Base-by-base conservation (phyloP, 2,113 vertebrate genomes). In the Heliornis fulica region DNA sequence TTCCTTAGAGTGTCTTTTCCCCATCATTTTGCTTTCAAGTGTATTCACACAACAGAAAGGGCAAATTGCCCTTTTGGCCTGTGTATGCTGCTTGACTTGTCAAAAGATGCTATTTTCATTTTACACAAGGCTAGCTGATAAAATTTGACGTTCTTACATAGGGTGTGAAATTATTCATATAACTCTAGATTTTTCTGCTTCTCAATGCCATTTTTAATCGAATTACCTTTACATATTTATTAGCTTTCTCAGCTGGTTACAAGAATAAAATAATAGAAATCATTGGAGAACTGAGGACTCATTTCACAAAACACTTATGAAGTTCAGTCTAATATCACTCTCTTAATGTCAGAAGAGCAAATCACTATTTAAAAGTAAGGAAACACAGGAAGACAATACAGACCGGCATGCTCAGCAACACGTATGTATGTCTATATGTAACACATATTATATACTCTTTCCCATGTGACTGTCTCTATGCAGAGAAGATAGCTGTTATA, bases 151-250 rank as follows among this genome's bases (percentile, higher is more conserved):
- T 2, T 81, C 72, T 88, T 74, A 14, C 36, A 75, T 51, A 23
- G 29, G 5, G 38, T 92, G 59, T 81, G 76, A 90, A 94, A 94
- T 95, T 92, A 94, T 83, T 90, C 34, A 75, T 83, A 22, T 71
- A 78, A 63, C 15, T 66, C 20, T 59, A 53, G 26, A 51, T 91
- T 89, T 81, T 87, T 22, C 38, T 78, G 46, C 21, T 84, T 87
- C 79, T 89, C 56, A 70, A 48, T 87, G 83, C 31, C 89, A 82
- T 89, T 92, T 92, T 93, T 84, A 86, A 95, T 92, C 71, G 70
- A 66, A 81, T 56, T 43, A 63, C 31, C 69, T 89, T 94, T 91
- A 78, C 56, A 64, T 91, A 87, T 94, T 89, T 87, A 92, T 94
- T 83, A 68, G 19, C 15, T 71, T 84, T 26, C 46, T 87, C 56